These are phyloP conservation scores for Sminthopsis crassicaudata DNA, from an alignment of 2,113 vertebrate species.

Conservation along the genomic window DNA sequence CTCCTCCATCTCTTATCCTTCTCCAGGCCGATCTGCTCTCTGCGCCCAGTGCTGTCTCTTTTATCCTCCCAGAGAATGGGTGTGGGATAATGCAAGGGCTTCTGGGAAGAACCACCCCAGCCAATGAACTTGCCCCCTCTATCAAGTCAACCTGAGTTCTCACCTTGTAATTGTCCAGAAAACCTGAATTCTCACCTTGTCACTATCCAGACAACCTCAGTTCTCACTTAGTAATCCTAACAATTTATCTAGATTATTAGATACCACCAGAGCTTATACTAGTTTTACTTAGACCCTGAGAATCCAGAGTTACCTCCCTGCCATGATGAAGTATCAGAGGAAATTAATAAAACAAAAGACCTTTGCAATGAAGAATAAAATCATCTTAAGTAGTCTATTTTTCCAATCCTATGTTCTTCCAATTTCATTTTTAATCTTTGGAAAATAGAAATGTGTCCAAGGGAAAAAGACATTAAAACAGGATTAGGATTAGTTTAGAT, in stretches of 20 bases:
- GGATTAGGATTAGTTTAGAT: background rate
- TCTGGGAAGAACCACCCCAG: no score
- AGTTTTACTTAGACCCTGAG: background rate
- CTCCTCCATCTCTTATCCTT: no score
- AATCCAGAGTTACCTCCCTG: background rate
- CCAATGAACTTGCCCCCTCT: no score
- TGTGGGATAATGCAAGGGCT: no score
- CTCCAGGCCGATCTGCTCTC: no score
- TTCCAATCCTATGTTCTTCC: background rate
- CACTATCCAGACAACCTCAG: no score
- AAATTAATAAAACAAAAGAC: background rate
- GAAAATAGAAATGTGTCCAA: background rate
- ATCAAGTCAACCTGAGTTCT: no score
- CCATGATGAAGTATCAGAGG: background rate
- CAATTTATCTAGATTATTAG: background rate
- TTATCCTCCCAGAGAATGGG: no score
- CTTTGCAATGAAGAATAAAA: constrained; percentile 5
- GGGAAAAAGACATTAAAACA: background rate
- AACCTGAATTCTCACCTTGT: no score
- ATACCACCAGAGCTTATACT: background rate
- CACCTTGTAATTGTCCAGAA: no score
- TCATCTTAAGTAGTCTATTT: background rate
- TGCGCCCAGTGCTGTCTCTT: no score
- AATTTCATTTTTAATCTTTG: background rate
- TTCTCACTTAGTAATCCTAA: no score